Conservation (phyloP, 2,113 vertebrate genomes). For the Nanger granti region DNA sequence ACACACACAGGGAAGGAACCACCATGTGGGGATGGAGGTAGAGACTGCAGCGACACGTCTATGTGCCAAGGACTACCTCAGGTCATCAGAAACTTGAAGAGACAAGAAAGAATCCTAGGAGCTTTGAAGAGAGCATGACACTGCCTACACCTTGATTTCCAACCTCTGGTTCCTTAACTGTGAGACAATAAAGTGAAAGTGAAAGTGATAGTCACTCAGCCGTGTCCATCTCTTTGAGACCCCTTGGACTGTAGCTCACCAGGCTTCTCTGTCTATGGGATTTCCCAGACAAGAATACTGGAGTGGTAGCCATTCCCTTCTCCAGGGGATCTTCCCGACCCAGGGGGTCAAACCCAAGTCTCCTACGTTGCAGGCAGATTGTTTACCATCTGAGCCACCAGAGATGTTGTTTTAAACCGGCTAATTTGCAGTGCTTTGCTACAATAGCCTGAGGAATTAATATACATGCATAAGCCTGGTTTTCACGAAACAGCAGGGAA, state of each 20-base stretch:
- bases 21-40: too few relatives aligned
- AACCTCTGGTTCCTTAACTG: neutral
- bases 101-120: neutral
- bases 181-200: neutral
- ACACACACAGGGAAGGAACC: neutral
- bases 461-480: neutral
- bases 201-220: neutral
- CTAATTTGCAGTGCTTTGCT: neutral
- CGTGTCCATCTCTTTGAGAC: neutral
- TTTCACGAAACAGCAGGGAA: neutral
- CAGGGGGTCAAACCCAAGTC: neutral
- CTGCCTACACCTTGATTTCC: neutral
- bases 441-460: neutral
- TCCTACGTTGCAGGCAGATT: neutral
- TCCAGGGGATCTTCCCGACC: neutral
- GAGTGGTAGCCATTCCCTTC: neutral
- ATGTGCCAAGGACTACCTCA: neutral
- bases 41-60: neutral
- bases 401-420: neutral
- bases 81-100: neutral
- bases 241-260: neutral
- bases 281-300: neutral
- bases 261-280: neutral
- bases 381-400: neutral
- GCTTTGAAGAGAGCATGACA: neutral